phyloP scores from a whole-genome alignment of 2,888 invertebrate genomes.

The Diarsia mendica region DNA sequence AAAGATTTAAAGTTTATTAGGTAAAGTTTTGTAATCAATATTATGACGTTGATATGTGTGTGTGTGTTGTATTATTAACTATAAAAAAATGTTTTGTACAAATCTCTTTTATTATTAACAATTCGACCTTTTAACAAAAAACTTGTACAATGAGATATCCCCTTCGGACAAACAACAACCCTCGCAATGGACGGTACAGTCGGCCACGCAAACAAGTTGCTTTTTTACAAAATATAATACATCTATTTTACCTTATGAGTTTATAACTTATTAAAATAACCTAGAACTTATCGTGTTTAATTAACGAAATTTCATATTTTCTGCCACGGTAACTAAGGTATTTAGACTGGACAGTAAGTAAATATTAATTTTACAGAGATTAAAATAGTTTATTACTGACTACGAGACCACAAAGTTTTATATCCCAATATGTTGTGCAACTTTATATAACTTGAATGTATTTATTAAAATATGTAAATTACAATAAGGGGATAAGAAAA shows the following conservation, averaged over 20 bases:
- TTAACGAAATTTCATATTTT: not conserved
- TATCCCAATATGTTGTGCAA: constrained; percentile 3
- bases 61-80: not conserved
- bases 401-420: not conserved
- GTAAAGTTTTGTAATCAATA: not conserved
- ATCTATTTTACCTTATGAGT: not conserved
- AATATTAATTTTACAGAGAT: constrained; percentile 9
- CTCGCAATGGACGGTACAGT: constrained; percentile 41
- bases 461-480: constrained; percentile 60
- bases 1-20: not conserved
- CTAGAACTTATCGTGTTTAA: not conserved
- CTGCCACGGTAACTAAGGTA: not conserved
- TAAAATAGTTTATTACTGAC: not conserved
- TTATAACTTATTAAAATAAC: not conserved
- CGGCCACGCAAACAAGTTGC: constrained; percentile 3
- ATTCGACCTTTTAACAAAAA: not conserved
- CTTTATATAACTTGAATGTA: not conserved
- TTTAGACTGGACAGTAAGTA: not conserved
- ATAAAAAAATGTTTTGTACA: constrained; percentile 14
- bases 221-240: not conserved
- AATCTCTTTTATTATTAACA: constrained; percentile 35
- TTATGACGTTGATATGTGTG: not conserved
- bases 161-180: constrained; percentile 29
- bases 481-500: constrained; percentile 58
- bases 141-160: constrained; percentile 9